These are phyloP conservation scores for Macrochelys suwanniensis DNA, from an alignment of 2,797 vertebrate genomes.

Conservation along the genomic window DNA sequence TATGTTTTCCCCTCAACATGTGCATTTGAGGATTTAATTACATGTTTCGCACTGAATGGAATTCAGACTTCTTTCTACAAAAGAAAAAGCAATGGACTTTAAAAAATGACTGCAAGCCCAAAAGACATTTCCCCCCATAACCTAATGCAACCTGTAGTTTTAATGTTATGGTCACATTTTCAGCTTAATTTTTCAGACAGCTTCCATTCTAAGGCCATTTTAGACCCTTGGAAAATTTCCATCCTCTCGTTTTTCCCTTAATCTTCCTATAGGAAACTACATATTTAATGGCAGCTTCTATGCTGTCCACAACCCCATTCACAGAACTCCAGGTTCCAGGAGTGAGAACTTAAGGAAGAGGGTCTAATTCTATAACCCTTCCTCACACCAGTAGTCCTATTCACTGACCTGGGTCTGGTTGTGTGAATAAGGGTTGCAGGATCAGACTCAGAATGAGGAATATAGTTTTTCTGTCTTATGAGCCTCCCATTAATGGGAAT, in stretches of 20 bases:
- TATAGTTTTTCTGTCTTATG: not conserved
- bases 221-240: conserved; percentile 31
- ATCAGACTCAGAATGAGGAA: not conserved
- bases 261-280: conserved; percentile 36
- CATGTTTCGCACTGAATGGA: not conserved
- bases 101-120: conserved; percentile 6
- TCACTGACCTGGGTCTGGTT: not conserved
- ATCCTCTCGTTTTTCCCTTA: conserved; percentile 20
- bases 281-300: conserved; percentile 47
- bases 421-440: not conserved
- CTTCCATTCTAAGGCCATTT: conserved; percentile 16
- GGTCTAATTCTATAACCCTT: not conserved
- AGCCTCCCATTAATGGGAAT: not conserved
- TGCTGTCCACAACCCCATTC: conserved; percentile 49
- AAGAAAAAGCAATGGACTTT: not conserved
- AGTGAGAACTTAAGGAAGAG: conserved; percentile 22
- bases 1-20: not conserved
- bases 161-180: not conserved
- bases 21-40: not conserved
- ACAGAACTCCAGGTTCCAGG: conserved; percentile 48
- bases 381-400: not conserved
- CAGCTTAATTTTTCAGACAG: conserved; percentile 34
- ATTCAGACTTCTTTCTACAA: conserved; percentile 11
- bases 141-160: conserved; percentile 14
- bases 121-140: not conserved